Percentiles rank a stretch among this genome's conserved stretches.
Evolutionary conservation across 1,140 invertebrate species (phyloP).

Genomic region (Lamellibrachia luymesi): DNA sequence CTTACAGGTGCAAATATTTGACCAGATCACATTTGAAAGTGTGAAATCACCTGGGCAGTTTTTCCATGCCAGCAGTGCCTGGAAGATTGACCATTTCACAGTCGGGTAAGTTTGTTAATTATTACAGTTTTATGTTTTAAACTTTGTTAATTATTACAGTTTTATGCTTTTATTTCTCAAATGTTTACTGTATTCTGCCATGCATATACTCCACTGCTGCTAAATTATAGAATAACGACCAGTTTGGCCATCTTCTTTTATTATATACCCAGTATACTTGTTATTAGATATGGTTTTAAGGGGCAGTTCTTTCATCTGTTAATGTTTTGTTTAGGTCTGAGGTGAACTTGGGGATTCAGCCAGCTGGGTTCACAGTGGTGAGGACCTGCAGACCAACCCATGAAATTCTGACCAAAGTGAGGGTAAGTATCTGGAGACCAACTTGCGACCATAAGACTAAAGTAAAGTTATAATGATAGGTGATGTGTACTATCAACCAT

Average conservation of each 20-base stretch:
- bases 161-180: no score
- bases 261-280: no score
- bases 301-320: no score
- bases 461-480: not conserved
- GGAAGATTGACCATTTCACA: constrained; percentile 31
- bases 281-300: no score
- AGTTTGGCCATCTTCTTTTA: no score
- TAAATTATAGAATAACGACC: no score
- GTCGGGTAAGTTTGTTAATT: constrained; percentile 23
- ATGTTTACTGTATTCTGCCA: not conserved
- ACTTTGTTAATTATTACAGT: not conserved
- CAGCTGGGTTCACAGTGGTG: constrained; percentile 53
- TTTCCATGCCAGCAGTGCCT: constrained; percentile 48
- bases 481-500: not conserved
- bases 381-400: constrained; percentile 44
- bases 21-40: constrained; percentile 54
- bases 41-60: constrained; percentile 50
- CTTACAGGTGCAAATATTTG: constrained; percentile 51
- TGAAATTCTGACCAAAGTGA: constrained; percentile 45
- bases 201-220: no score
- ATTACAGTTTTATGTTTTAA: not conserved
- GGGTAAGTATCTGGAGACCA: constrained; percentile 35
- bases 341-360: constrained; percentile 52
- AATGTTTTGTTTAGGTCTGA: constrained; percentile 43
- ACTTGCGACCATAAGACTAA: not conserved